Conservation (phyloP, 2,113 vertebrate genomes). For the Myocastor coypus region DNA sequence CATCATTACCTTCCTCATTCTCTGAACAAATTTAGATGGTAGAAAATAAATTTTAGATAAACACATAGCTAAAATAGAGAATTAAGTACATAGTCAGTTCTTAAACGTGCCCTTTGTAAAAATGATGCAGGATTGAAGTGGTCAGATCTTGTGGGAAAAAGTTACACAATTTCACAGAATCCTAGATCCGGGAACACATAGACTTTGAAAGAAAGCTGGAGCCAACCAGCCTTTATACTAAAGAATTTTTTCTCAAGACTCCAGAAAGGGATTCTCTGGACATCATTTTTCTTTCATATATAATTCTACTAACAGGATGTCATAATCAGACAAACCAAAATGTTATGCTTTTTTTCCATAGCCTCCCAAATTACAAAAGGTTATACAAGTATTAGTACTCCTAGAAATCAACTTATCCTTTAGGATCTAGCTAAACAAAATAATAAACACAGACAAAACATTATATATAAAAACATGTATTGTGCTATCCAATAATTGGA, state of each 20-base stretch:
- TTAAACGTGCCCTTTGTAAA: constrained; percentile 49
- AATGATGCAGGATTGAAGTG: background rate
- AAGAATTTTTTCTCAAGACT: background rate
- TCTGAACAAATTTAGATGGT: background rate
- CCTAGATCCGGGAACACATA: background rate
- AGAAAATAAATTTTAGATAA: constrained; percentile 5
- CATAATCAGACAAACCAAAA: constrained; percentile 49
- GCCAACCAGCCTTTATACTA: background rate
- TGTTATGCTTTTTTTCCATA: background rate
- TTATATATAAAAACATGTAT: constrained; percentile 29
- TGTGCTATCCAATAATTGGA: background rate
- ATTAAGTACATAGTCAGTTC: background rate
- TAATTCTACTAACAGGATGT: background rate
- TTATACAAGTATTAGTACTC: background rate
- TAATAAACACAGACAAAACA: constrained; percentile 39
- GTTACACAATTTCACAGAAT: background rate
- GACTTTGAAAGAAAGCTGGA: constrained; percentile 21
- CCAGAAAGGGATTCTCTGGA: background rate
- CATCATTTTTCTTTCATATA: constrained; percentile 13
- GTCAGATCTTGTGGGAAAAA: background rate
- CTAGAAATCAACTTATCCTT: constrained; percentile 1
- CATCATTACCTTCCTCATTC: background rate
- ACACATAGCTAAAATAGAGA: background rate
- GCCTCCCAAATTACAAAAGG: constrained; percentile 16
- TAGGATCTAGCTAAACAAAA: constrained; percentile 6